A percentile compares a stretch with the other conserved stretches of the same genome.
phyloP scores from a whole-genome alignment of 2,888 invertebrate genomes.

The Heliothis peltigera region DNA sequence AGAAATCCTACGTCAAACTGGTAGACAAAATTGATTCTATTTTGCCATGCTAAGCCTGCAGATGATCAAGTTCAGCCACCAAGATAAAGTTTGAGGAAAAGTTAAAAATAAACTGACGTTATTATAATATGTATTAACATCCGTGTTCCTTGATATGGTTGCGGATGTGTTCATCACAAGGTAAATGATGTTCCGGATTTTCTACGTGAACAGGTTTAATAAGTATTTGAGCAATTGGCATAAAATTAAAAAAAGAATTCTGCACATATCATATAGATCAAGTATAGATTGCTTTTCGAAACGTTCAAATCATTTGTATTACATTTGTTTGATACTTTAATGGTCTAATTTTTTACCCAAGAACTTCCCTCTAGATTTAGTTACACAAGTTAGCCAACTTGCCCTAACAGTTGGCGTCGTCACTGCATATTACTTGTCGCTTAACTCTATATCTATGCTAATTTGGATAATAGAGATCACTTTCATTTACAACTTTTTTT shows the following conservation, averaged over 20 bases:
- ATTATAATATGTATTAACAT: no score
- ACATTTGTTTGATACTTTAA: no score
- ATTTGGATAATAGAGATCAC: not conserved
- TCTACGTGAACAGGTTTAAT: not conserved
- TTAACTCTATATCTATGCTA: slow-evolving; percentile 11
- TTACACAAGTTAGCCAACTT: slow-evolving; percentile 38
- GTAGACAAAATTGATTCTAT: no score
- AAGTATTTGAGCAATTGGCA: not conserved
- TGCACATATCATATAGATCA: no score
- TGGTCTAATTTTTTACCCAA: no score
- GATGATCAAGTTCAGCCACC: not conserved
- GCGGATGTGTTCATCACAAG: not conserved
- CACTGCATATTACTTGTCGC: slow-evolving; percentile 16
- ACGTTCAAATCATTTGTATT: no score
- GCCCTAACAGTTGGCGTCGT: slow-evolving; percentile 38
- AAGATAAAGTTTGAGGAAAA: slow-evolving; percentile 16
- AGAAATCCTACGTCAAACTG: no score
- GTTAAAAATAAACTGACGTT: no score
- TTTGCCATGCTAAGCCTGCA: no score
- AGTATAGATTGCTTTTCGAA: no score
- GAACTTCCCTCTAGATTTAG: slow-evolving; percentile 33
- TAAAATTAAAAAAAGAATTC: not conserved
- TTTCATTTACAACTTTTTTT: no score
- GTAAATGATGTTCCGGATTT: slow-evolving; percentile 12
- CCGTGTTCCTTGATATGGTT: not conserved